phyloP scores from a whole-genome alignment of 2,797 vertebrate species.

The Zonotrichia albicollis region DNA sequence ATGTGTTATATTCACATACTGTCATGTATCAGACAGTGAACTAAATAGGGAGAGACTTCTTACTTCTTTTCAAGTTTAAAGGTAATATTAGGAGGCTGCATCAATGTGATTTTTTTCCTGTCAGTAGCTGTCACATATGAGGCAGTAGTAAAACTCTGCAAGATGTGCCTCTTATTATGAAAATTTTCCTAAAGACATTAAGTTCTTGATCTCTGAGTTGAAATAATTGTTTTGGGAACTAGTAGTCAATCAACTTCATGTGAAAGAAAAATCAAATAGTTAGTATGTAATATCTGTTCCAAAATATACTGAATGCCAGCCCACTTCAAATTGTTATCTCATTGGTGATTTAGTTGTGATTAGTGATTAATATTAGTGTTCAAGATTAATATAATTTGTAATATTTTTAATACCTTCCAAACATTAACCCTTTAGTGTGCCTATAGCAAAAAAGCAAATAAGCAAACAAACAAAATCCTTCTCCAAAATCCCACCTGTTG shows the following conservation, averaged over 20 bases:
- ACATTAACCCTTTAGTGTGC: background rate
- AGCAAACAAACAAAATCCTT: background rate
- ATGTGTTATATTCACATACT: background rate
- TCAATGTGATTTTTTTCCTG: background rate
- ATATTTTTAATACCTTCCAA: background rate
- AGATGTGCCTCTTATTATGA: background rate
- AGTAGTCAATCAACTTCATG: background rate
- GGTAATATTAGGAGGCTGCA: background rate
- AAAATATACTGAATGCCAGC: background rate
- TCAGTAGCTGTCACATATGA: background rate
- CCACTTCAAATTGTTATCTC: background rate
- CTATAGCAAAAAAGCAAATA: background rate
- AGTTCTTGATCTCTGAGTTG: background rate
- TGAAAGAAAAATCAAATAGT: background rate
- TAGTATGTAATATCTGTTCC: background rate
- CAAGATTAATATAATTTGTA: background rate
- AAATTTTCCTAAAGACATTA: background rate
- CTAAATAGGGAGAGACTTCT: background rate
- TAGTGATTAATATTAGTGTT: background rate
- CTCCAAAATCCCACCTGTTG: background rate
- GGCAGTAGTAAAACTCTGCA: background rate
- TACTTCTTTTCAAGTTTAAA: background rate
- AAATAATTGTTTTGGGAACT: background rate
- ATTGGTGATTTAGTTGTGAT: background rate
- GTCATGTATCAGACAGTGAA: background rate